A percentile compares a stretch with the other conserved stretches of the same genome.
Evolutionary conservation across 2,797 vertebrate species (phyloP).

Genomic region (Spinibarbus caldwelli): DNA sequence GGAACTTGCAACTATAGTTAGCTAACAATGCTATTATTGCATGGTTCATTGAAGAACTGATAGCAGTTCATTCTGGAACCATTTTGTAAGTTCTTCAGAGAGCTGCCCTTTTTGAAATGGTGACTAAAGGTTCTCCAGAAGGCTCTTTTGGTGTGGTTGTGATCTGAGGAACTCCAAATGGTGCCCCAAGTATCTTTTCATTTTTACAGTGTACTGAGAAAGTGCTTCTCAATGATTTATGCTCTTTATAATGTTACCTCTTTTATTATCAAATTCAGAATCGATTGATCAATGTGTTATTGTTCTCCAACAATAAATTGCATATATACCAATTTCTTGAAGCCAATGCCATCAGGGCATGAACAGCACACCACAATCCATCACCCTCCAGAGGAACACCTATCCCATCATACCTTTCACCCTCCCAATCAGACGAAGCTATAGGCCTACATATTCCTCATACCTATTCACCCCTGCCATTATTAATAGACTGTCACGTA

Average conservation of each 20-base stretch:
- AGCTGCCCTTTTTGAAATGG: not conserved
- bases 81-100: not conserved
- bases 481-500: constrained; percentile 62
- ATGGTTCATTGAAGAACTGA: too few species aligned
- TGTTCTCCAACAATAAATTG: constrained; percentile 40
- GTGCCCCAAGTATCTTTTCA: not conserved
- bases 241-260: not conserved
- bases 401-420: constrained; percentile 54
- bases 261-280: constrained; percentile 21
- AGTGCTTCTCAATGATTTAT: not conserved
- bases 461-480: constrained; percentile 54
- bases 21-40: not conserved
- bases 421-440: constrained; percentile 33
- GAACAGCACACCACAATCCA: constrained; percentile 46
- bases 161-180: not conserved
- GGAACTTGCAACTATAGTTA: not conserved
- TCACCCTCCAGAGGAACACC: constrained; percentile 49
- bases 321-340: constrained; percentile 31
- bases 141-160: not conserved
- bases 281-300: constrained; percentile 43
- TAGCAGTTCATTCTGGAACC: not conserved
- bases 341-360: constrained; percentile 36
- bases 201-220: not conserved
- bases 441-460: constrained; percentile 50
- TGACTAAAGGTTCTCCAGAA: not conserved